Percentiles rank a stretch among this genome's conserved stretches.
Evolutionary conservation across 2,797 vertebrate genomes (phyloP).

Genomic region (Trematomus bernacchii): DNA sequence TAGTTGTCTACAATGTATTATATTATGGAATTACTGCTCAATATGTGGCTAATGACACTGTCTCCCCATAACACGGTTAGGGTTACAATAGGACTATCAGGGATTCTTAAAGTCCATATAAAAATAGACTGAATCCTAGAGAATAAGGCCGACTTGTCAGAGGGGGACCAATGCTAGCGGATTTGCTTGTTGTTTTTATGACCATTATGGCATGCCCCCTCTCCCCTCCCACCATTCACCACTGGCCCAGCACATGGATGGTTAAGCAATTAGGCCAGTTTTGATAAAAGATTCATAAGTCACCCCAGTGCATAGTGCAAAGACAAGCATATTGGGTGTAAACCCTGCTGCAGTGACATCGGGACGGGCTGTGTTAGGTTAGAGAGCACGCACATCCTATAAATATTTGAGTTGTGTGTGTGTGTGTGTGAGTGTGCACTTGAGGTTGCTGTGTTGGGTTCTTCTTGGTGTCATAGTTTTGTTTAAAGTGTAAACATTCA

Average conservation of each 20-base stretch:
- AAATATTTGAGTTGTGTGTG: slow-evolving; percentile 12
- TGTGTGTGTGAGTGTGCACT: background rate
- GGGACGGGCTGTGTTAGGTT: slow-evolving; percentile 26
- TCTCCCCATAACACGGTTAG: background rate
- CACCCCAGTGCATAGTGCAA: slow-evolving; percentile 63
- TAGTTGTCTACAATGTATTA: background rate
- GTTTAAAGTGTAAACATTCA: slow-evolving; percentile 45
- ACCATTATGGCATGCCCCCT: slow-evolving; percentile 52
- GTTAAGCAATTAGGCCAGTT: slow-evolving; percentile 88
- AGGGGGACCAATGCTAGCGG: slow-evolving; percentile 39
- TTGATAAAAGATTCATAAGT: slow-evolving; percentile 87
- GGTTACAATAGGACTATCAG: background rate
- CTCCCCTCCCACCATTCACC: slow-evolving; percentile 52
- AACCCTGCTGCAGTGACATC: slow-evolving; percentile 52
- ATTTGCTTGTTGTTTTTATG: slow-evolving; percentile 74
- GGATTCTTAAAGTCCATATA: slow-evolving; percentile 13
- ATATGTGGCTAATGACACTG: slow-evolving; percentile 5
- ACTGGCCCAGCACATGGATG: slow-evolving; percentile 77
- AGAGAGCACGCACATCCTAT: slow-evolving; percentile 33
- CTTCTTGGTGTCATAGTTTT: slow-evolving; percentile 13
- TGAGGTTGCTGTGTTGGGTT: background rate
- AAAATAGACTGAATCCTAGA: background rate
- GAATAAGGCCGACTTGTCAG: slow-evolving; percentile 26
- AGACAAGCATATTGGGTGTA: slow-evolving; percentile 63
- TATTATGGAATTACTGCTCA: slow-evolving; percentile 15